These are phyloP conservation scores for Boulengeromyrus knoepffleri DNA, from an alignment of 2,113 vertebrate species.

Conservation along the genomic window DNA sequence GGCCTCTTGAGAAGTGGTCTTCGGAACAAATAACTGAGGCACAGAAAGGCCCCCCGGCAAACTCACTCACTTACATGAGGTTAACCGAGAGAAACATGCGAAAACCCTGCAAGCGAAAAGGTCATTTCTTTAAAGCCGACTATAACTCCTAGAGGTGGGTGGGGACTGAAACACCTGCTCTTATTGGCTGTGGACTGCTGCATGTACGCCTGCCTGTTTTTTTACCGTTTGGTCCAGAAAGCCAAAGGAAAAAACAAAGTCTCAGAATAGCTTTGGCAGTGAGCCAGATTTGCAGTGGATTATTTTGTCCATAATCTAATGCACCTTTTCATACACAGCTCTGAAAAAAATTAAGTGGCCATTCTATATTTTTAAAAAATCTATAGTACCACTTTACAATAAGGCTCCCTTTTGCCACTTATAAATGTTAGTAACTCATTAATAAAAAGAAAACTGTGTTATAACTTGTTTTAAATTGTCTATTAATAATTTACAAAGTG, in stretches of 20 bases:
- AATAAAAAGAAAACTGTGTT: too few species aligned
- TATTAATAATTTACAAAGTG: too few species aligned
- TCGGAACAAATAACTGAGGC: background rate
- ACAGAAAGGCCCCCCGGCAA: background rate
- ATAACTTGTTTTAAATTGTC: too few species aligned
- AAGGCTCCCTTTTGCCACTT: too few species aligned
- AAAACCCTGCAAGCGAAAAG: background rate
- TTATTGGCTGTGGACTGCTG: background rate
- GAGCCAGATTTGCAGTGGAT: background rate
- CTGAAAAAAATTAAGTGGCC: too few species aligned
- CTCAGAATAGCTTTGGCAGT: background rate
- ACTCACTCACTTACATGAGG: background rate
- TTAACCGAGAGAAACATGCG: background rate
- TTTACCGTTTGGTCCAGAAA: background rate
- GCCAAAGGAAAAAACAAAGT: background rate
- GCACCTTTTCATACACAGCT: background rate
- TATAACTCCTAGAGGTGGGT: background rate
- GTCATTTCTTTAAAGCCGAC: background rate
- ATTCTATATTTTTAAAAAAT: too few species aligned
- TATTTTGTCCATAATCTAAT: background rate
- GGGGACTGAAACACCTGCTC: background rate
- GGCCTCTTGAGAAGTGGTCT: background rate
- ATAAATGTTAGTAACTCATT: too few species aligned
- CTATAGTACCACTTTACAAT: too few species aligned
- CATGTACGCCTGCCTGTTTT: background rate